These are phyloP conservation scores for Corvus moneduloides DNA, from an alignment of 2,113 vertebrate species.

Conservation along the genomic window DNA sequence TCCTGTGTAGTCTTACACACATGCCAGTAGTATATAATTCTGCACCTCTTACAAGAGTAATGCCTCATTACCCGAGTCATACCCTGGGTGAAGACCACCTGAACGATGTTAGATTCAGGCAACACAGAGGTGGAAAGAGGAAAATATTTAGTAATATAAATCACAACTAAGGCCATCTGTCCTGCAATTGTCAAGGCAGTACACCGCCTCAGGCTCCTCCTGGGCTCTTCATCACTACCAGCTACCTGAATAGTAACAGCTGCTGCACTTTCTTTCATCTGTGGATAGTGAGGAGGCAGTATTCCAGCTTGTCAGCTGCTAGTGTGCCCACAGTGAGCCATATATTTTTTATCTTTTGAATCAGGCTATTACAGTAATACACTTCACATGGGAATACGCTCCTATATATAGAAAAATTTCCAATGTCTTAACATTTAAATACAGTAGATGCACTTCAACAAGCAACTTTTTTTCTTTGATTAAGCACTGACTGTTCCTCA, in stretches of 20 bases:
- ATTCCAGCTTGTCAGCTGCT: constrained; percentile 61
- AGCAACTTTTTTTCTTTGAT: constrained; percentile 36
- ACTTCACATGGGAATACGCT: not conserved
- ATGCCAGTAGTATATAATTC: not conserved
- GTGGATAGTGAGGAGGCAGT: constrained; percentile 34
- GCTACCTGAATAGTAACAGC: constrained; percentile 69
- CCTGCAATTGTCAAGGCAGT: constrained; percentile 64
- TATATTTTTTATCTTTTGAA: constrained; percentile 64
- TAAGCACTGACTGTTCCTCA: constrained; percentile 8
- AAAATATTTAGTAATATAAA: constrained; percentile 58
- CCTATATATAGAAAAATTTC: constrained; percentile 28
- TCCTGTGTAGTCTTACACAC: not conserved
- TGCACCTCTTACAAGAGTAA: not conserved
- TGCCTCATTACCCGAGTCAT: not conserved
- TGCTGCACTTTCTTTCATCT: constrained; percentile 67
- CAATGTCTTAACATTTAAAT: constrained; percentile 26
- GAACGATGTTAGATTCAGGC: not conserved
- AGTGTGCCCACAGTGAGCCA: constrained; percentile 31
- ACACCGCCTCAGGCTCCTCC: constrained; percentile 55
- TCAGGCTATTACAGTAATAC: constrained; percentile 35
- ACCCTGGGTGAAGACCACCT: constrained; percentile 18
- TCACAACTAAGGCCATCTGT: constrained; percentile 62
- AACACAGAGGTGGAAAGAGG: constrained; percentile 12
- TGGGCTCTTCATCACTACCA: constrained; percentile 66
- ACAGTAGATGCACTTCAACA: constrained; percentile 2